phyloP scores from a whole-genome alignment of 2,888 invertebrate genomes.

The Ophion ellenae region DNA sequence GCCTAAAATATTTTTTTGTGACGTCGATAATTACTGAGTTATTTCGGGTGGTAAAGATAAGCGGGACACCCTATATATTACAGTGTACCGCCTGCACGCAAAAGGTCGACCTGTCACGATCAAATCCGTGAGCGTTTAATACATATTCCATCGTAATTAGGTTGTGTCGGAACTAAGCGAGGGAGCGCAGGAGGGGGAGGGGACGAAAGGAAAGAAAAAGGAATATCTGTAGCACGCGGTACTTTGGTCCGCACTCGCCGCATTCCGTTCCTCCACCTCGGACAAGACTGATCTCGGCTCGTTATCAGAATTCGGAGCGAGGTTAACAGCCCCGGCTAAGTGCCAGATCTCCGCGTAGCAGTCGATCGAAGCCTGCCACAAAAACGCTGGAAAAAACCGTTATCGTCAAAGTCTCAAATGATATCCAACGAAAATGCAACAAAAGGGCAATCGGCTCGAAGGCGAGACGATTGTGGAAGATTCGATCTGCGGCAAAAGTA shows the following conservation, averaged over 20 bases:
- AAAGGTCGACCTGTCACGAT: constrained; percentile 66
- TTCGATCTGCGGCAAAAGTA: too few species aligned
- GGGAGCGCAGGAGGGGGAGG: constrained; percentile 2
- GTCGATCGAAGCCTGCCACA: too few species aligned
- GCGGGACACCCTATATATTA: constrained; percentile 12
- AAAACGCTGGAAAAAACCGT: neutral
- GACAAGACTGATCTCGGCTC: constrained; percentile 17
- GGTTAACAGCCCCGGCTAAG: constrained; percentile 53
- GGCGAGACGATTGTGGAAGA: too few species aligned
- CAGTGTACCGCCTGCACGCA: constrained; percentile 51
- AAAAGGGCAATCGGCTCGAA: too few species aligned
- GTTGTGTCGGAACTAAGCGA: constrained; percentile 51
- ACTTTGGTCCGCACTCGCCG: constrained; percentile 44
- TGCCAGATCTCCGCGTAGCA: constrained; percentile 18
- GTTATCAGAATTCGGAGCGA: constrained; percentile 57
- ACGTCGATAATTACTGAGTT: too few species aligned
- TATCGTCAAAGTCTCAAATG: neutral
- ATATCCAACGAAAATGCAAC: too few species aligned
- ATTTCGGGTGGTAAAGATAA: too few species aligned
- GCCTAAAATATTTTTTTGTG: too few species aligned
- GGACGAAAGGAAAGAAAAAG: constrained; percentile 15
- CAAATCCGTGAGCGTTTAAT: constrained; percentile 60
- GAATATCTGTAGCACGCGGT: constrained; percentile 22
- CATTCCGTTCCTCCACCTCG: constrained; percentile 39
- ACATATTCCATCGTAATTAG: constrained; percentile 64